Evolutionary conservation across 1,140 invertebrate species (phyloP).

Genomic region (Heliothis subflexa): DNA sequence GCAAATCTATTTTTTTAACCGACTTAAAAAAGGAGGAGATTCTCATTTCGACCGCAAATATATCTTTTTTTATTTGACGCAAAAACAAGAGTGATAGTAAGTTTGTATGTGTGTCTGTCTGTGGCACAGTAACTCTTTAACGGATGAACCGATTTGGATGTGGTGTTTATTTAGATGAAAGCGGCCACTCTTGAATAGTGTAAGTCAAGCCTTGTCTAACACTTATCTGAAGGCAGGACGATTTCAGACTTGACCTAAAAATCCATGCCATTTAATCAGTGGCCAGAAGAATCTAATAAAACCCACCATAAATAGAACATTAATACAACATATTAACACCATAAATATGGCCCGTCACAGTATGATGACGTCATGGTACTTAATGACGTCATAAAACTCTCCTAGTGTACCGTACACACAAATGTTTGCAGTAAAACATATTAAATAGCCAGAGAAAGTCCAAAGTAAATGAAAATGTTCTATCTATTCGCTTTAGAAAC

Average conservation of each 20-base stretch:
- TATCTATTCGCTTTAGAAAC: background rate
- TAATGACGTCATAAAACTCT: slow-evolving; percentile 7
- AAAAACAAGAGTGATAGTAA: too few species aligned
- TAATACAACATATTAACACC: background rate
- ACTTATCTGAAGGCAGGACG: background rate
- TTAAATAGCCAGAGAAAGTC: background rate
- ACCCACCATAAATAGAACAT: background rate
- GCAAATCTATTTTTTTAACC: too few species aligned
- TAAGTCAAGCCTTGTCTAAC: too few species aligned
- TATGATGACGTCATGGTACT: background rate
- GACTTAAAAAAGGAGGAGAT: too few species aligned
- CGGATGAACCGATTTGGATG: too few species aligned
- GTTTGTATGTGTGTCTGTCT: too few species aligned
- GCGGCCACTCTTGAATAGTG: too few species aligned
- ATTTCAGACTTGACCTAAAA: background rate
- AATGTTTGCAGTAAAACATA: background rate
- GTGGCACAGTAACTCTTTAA: too few species aligned
- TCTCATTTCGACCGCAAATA: too few species aligned
- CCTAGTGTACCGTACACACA: background rate
- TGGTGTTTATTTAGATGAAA: too few species aligned
- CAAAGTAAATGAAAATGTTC: background rate
- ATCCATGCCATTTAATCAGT: background rate
- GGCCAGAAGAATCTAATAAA: background rate
- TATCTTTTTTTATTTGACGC: too few species aligned
- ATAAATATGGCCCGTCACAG: background rate